Conservation (phyloP, 1,140 invertebrate species). For the Temnothorax longispinosus region DNA sequence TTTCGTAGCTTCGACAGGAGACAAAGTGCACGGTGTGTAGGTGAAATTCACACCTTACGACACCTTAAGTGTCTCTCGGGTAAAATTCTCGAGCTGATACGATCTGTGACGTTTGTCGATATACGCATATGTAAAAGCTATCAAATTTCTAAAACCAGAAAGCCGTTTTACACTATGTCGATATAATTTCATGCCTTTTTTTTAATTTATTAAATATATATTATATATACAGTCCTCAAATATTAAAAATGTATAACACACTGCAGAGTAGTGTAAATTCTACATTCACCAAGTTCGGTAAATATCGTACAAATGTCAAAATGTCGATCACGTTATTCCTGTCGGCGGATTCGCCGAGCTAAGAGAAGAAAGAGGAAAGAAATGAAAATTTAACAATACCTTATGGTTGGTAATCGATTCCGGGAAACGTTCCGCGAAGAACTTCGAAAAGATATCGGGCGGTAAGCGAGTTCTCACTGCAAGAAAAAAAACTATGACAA, state of each 20-base stretch:
- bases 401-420: conserved; percentile 56
- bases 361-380: neutral
- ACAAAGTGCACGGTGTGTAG: conserved; percentile 35
- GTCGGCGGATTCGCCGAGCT: neutral
- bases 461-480: conserved; percentile 53
- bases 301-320: conserved; percentile 1
- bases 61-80: neutral
- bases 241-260: no score
- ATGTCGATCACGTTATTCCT: neutral
- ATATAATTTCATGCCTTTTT: neutral
- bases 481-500: conserved; percentile 63
- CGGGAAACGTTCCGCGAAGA: conserved; percentile 45
- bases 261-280: neutral
- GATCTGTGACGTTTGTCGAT: conserved; percentile 9
- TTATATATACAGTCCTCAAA: no score
- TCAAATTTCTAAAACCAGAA: neutral
- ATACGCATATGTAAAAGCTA: neutral
- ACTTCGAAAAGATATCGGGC: conserved; percentile 58
- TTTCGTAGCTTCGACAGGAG: conserved; percentile 49
- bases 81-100: neutral
- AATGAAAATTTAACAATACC: conserved; percentile 53
- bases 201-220: neutral
- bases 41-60: conserved; percentile 43
- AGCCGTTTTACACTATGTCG: neutral
- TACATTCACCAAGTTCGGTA: neutral